Conservation (phyloP, 2,888 invertebrate genomes). For the Pandemis cinnamomeana region DNA sequence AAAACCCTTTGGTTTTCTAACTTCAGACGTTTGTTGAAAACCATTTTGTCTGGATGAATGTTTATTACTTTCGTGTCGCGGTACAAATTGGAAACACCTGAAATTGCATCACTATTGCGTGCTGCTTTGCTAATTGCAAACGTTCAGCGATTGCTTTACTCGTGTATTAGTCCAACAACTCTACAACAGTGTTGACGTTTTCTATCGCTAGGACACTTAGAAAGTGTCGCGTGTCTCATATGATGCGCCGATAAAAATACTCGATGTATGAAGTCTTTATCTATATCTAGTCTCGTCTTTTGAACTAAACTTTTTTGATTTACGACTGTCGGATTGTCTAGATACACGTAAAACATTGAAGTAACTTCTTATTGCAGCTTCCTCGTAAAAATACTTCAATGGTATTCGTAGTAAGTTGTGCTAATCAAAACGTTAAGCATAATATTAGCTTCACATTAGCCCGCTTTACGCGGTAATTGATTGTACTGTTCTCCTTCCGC, state of each 20-base stretch:
- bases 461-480: slow-evolving; percentile 50
- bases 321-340: slow-evolving; percentile 1
- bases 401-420: background rate
- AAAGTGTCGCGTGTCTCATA: slow-evolving; percentile 47
- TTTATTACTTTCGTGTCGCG: slow-evolving; percentile 16
- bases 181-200: slow-evolving; percentile 46
- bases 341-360: background rate
- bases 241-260: slow-evolving; percentile 40
- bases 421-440: slow-evolving; percentile 1
- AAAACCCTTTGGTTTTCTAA: background rate
- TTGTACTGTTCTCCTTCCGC: slow-evolving; percentile 65
- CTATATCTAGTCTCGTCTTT: slow-evolving; percentile 23
- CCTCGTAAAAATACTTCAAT: background rate
- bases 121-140: slow-evolving; percentile 15
- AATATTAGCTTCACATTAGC: slow-evolving; percentile 13
- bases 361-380: background rate
- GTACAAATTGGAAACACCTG: slow-evolving; percentile 27
- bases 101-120: slow-evolving; percentile 29
- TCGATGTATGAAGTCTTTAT: slow-evolving; percentile 20
- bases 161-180: slow-evolving; percentile 24
- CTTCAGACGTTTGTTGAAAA: background rate
- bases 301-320: background rate
- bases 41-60: background rate
- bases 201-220: slow-evolving; percentile 47
- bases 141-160: slow-evolving; percentile 13